Evolutionary conservation across 2,113 vertebrate species (phyloP).

Genomic region (Carollia perspicillata): DNA sequence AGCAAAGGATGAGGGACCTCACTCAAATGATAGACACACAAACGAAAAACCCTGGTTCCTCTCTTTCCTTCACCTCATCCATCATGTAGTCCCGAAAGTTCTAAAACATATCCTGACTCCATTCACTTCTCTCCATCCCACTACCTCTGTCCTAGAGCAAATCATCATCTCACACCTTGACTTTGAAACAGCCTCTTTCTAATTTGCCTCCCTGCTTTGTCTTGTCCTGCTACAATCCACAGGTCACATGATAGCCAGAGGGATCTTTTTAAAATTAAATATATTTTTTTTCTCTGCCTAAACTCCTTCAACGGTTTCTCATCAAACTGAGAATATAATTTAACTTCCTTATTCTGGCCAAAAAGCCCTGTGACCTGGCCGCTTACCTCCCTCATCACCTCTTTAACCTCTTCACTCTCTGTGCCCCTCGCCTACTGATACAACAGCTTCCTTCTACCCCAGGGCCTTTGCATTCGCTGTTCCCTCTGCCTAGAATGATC

Average conservation of each 20-base stretch:
- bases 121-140: not conserved
- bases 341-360: not conserved
- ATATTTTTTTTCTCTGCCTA: not conserved
- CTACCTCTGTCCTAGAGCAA: not conserved
- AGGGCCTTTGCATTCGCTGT: not conserved
- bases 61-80: not conserved
- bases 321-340: not conserved
- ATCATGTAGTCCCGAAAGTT: not conserved
- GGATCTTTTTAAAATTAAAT: not conserved
- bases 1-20: not conserved
- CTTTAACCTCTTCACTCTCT: not conserved
- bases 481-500: not conserved
- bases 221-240: not conserved
- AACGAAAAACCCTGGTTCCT: not conserved
- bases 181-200: not conserved
- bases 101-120: not conserved
- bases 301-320: not conserved
- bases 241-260: not conserved
- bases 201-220: not conserved
- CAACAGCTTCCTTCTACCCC: not conserved
- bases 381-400: not conserved
- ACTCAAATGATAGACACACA: not conserved
- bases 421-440: not conserved
- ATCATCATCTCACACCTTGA: not conserved
- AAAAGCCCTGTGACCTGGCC: not conserved